A percentile compares a stretch with the other conserved stretches of the same genome.
These are phyloP conservation scores for Drosophila mulleri DNA, from an alignment of 2,888 invertebrate species.

Conservation along the genomic window DNA sequence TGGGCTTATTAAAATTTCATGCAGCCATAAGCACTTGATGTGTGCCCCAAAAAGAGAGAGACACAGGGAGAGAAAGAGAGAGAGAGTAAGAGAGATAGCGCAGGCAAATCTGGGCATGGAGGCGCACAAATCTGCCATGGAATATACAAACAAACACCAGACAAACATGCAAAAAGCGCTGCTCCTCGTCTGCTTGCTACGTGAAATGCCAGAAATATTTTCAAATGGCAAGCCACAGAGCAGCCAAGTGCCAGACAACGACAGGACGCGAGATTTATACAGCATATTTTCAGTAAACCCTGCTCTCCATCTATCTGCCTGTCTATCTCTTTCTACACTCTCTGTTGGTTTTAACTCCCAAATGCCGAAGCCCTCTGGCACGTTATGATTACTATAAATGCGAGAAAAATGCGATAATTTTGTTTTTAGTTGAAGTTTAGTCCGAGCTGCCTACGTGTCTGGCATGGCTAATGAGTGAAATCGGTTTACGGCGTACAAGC, in stretches of 20 bases:
- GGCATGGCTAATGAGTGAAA: conserved; percentile 57
- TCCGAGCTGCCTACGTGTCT: conserved; percentile 49
- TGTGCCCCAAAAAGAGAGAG: conserved; percentile 18
- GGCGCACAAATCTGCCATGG: conserved; percentile 12
- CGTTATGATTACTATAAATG: conserved; percentile 70
- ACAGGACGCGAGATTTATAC: conserved; percentile 34
- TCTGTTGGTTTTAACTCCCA: neutral
- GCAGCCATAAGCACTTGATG: conserved; percentile 65
- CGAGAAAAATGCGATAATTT: conserved; percentile 71
- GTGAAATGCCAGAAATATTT: conserved; percentile 64
- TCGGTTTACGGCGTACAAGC: conserved; percentile 48
- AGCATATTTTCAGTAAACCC: conserved; percentile 35
- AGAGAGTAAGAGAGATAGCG: neutral
- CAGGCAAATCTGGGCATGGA: neutral
- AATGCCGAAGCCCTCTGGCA: conserved; percentile 20
- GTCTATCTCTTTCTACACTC: neutral
- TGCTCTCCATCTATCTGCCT: neutral
- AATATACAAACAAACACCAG: conserved; percentile 36
- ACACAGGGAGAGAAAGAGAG: too few species aligned
- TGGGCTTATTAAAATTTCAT: conserved; percentile 74
- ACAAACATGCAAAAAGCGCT: conserved; percentile 55
- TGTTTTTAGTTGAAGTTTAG: conserved; percentile 63
- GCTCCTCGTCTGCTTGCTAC: conserved; percentile 28
- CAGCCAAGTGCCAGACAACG: conserved; percentile 26
- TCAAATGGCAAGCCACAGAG: conserved; percentile 28